Evolutionary conservation across 2,888 invertebrate genomes (phyloP).

Genomic region (Strigamia transsilvanica): DNA sequence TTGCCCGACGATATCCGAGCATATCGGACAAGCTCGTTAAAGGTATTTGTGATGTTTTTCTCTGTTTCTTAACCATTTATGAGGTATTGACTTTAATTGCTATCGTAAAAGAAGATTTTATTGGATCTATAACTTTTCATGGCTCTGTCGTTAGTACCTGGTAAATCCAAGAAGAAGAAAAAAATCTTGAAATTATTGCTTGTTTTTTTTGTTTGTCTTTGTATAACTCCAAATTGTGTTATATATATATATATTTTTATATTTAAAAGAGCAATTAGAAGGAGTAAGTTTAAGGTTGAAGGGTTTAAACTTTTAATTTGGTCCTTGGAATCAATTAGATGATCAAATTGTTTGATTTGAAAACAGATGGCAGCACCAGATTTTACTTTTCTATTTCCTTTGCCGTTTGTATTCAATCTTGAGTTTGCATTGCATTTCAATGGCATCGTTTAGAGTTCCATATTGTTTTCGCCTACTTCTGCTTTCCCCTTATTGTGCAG

Average conservation of each 20-base stretch:
- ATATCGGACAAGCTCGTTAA: conserved; percentile 50
- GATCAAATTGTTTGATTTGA: conserved; percentile 37
- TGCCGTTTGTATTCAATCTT: conserved; percentile 19
- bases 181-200: neutral
- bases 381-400: conserved; percentile 26
- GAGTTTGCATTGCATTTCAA: conserved; percentile 21
- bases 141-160: conserved; percentile 5
- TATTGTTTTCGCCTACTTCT: conserved; percentile 35
- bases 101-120: conserved; percentile 31
- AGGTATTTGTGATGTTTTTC: conserved; percentile 41
- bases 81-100: conserved; percentile 27
- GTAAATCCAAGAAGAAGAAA: neutral
- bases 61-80: neutral
- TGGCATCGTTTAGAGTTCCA: conserved; percentile 22
- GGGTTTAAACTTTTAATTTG: conserved; percentile 46
- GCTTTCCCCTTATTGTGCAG: conserved; percentile 24
- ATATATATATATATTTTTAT: neutral
- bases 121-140: conserved; percentile 45
- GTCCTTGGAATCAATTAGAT: conserved; percentile 14
- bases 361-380: conserved; percentile 41
- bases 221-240: neutral
- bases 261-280: neutral
- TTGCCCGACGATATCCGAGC: conserved; percentile 50
- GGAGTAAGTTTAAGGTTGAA: neutral
- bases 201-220: neutral